These are phyloP conservation scores for Lagopus muta DNA, from an alignment of 2,113 vertebrate species.

Conservation along the genomic window DNA sequence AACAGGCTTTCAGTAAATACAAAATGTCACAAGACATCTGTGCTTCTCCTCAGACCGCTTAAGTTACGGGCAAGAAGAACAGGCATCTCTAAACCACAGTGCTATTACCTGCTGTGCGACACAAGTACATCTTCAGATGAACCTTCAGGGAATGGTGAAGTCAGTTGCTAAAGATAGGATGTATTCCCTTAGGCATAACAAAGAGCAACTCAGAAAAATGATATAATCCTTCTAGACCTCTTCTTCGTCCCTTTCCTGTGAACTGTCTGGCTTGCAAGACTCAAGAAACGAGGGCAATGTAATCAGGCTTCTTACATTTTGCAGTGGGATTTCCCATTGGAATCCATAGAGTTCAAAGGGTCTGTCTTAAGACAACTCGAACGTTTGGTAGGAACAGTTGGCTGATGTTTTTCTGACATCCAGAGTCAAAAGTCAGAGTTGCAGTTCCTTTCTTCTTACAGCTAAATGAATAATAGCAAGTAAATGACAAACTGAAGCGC, in stretches of 20 bases:
- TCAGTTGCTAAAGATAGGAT: constrained; percentile 1
- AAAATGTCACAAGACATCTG: not conserved
- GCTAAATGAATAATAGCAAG: not conserved
- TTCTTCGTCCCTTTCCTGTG: not conserved
- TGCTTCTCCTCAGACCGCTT: not conserved
- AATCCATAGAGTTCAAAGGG: not conserved
- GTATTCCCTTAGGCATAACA: not conserved
- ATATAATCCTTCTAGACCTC: not conserved
- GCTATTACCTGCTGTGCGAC: constrained; percentile 36
- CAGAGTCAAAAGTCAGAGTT: not conserved
- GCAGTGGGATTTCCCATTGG: not conserved
- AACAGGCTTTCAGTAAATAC: not conserved
- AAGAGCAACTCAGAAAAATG: not conserved
- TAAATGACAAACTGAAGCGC: too few relatives aligned
- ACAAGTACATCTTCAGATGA: not conserved
- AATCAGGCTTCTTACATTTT: not conserved
- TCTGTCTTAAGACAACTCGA: not conserved
- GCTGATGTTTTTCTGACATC: not conserved
- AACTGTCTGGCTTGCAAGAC: not conserved
- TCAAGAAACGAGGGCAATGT: not conserved
- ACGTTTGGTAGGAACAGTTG: not conserved
- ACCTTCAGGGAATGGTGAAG: constrained; percentile 8
- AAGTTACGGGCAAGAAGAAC: constrained; percentile 7
- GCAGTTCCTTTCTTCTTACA: constrained; percentile 26
- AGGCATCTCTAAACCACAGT: constrained; percentile 21